Percentiles rank a stretch among this genome's conserved stretches.
phyloP scores from a whole-genome alignment of 1,140 invertebrate genomes.

The Heliconius himera region DNA sequence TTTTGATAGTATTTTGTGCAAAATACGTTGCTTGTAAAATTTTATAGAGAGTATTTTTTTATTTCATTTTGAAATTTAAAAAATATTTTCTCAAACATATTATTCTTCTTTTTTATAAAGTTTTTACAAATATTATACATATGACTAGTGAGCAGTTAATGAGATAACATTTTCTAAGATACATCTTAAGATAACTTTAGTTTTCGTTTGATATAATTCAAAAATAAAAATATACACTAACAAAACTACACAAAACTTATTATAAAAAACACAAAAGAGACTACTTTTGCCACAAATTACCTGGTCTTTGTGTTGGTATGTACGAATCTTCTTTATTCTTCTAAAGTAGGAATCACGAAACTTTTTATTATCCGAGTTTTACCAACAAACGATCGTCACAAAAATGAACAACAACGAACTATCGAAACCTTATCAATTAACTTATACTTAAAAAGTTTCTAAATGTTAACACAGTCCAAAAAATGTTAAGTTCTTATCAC shows the following conservation, averaged over 20 bases:
- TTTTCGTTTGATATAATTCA: neutral
- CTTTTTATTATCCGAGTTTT: constrained; percentile 50
- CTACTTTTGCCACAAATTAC: constrained; percentile 44
- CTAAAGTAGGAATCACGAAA: constrained; percentile 55
- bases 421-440: constrained; percentile 56
- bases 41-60: neutral
- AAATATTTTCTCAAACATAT: too few relatives aligned
- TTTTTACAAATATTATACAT: neutral
- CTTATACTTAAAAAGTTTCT: constrained; percentile 59
- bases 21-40: too few relatives aligned
- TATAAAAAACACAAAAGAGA: constrained; percentile 1
- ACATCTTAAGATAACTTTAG: neutral
- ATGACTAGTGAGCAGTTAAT: neutral
- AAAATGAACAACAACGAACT: constrained; percentile 54
- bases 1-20: neutral
- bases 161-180: neutral
- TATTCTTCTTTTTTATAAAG: too few relatives aligned
- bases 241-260: neutral
- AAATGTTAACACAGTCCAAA: constrained; percentile 55
- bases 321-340: constrained; percentile 56
- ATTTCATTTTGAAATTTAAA: neutral
- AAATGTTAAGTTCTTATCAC: constrained; percentile 58
- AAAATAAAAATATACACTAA: neutral
- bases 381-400: constrained; percentile 55
- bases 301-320: constrained; percentile 45